Percentiles rank a stretch among this genome's conserved stretches.
Evolutionary conservation across 2,888 invertebrate species (phyloP).

Genomic region (Cataglyphis altisquamis): DNA sequence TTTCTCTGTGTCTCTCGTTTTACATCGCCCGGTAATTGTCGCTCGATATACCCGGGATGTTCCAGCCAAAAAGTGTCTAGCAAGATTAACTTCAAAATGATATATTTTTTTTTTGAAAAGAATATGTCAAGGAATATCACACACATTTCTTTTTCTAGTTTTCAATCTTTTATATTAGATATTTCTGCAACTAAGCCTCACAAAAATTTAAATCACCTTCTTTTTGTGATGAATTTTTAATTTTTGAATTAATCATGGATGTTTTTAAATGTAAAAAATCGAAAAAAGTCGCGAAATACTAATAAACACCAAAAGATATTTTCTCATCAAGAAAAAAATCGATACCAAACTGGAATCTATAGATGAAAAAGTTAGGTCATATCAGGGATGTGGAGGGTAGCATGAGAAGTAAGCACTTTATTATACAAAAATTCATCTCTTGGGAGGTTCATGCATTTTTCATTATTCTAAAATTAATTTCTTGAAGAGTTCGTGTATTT

Average conservation of each 20-base stretch:
- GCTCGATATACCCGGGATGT: not conserved
- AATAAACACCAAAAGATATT: not conserved
- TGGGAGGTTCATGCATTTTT: slow-evolving; percentile 1
- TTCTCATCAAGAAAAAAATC: not conserved
- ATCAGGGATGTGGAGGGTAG: not conserved
- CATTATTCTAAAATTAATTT: slow-evolving; percentile 19
- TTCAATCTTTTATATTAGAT: not conserved
- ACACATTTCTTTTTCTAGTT: not conserved
- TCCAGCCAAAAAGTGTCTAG: not conserved
- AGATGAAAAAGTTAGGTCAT: slow-evolving; percentile 4
- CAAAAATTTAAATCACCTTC: not conserved
- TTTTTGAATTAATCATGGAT: not conserved
- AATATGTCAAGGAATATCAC: not conserved
- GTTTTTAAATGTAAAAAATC: not conserved
- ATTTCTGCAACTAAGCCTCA: not conserved
- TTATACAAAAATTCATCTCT: not conserved
- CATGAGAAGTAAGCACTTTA: slow-evolving; percentile 9
- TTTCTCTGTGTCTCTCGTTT: not conserved
- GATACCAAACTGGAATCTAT: not conserved
- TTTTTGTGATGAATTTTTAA: not conserved
- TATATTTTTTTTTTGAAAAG: not conserved
- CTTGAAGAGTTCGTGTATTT: not conserved
- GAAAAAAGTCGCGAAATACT: not conserved
- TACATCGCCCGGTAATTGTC: not conserved
- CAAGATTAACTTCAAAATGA: not conserved